Conservation (phyloP, 2,113 vertebrate genomes). For the Eolophus roseicapilla region DNA sequence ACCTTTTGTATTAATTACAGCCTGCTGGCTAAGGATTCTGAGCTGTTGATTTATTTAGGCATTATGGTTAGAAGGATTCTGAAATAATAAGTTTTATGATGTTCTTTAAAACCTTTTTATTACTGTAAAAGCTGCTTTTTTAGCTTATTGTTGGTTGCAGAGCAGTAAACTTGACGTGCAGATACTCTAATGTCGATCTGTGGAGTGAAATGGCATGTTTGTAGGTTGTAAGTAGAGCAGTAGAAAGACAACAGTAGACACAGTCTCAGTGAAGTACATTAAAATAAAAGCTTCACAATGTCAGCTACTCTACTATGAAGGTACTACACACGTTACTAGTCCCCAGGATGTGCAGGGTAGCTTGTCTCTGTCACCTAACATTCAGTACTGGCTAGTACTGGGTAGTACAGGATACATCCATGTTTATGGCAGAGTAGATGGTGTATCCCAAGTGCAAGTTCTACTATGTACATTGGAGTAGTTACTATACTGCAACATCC, state of each 20-base stretch:
- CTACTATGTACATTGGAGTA: not conserved
- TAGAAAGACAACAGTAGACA: not conserved
- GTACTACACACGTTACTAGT: fast-evolving
- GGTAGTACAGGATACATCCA: not conserved
- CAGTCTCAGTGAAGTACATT: not conserved
- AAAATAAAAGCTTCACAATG: not conserved
- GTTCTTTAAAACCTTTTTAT: not conserved
- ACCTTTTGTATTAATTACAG: not conserved
- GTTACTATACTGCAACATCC: not conserved
- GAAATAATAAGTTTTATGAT: not conserved
- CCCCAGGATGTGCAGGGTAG: not conserved
- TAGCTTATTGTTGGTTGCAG: not conserved
- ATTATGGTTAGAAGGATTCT: not conserved
- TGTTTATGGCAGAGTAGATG: not conserved
- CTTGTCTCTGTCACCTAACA: not conserved
- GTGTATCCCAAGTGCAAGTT: not conserved
- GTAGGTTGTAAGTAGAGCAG: not conserved
- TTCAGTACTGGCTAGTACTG: not conserved
- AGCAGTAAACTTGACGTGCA: not conserved
- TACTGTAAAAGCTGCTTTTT: not conserved
- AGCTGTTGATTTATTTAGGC: not conserved
- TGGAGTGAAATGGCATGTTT: not conserved
- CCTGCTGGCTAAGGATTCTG: not conserved
- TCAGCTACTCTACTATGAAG: not conserved
- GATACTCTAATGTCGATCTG: not conserved